These are phyloP conservation scores for Sebastes itinus DNA, from an alignment of 2,797 vertebrate genomes.

Conservation along the genomic window DNA sequence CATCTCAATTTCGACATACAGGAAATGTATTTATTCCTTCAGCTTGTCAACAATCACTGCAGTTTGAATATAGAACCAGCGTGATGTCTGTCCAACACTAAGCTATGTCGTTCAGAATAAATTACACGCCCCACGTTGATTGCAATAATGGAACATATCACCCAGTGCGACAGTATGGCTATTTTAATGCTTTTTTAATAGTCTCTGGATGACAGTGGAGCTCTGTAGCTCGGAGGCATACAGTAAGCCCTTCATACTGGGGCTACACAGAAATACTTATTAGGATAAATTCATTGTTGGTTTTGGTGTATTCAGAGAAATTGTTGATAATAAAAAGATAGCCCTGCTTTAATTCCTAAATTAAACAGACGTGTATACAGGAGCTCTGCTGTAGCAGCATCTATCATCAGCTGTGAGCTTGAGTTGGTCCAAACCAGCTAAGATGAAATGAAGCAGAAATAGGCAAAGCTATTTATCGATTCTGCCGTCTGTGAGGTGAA, in stretches of 20 bases:
- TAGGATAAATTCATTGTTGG: background rate
- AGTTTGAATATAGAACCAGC: constrained; percentile 14
- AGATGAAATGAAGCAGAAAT: constrained; percentile 67
- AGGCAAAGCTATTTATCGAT: constrained; percentile 69
- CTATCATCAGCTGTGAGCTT: constrained; percentile 7
- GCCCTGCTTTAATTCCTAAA: background rate
- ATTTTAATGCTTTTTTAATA: constrained; percentile 12
- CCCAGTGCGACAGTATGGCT: background rate
- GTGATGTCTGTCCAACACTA: background rate
- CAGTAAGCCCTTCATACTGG: background rate
- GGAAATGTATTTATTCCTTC: constrained; percentile 8
- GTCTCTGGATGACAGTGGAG: background rate
- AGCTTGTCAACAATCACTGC: background rate
- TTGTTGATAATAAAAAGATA: background rate
- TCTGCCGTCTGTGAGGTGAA: constrained; percentile 62
- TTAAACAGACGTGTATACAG: background rate
- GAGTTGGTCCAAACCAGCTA: constrained; percentile 32
- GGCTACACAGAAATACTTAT: background rate
- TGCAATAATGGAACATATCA: constrained; percentile 12
- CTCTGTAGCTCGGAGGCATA: background rate
- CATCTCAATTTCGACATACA: background rate
- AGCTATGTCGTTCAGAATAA: background rate
- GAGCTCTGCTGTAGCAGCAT: background rate
- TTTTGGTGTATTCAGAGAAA: background rate
- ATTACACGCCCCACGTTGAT: background rate